Base-by-base conservation (phyloP, 1,140 invertebrate genomes). In the Musca domestica region DNA sequence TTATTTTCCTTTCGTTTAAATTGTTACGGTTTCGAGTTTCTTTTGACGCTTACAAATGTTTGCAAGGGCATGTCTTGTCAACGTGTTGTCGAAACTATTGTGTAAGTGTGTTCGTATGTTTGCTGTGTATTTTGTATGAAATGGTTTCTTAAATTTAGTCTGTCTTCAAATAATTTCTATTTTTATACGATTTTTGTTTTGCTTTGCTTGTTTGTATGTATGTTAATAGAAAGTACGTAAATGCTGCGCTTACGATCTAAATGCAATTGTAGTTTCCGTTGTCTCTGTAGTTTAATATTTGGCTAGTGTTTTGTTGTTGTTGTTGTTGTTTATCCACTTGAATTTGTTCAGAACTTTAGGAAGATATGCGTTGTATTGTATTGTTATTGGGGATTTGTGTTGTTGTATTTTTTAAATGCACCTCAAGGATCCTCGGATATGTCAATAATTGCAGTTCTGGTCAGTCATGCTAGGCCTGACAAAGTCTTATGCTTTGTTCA, bases 401-500 rank as follows among this genome's bases (percentile, higher is more conserved):
- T 5, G 3, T 9, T 51, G 48, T 19, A 2, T 19, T 19, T n/a
- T n/a, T 19, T 51, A 51, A 51, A 17, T 9, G 20, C 17, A 51
- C 6, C 6, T 17, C 6, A 22, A 51, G 20, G 20, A 51, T 19
- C 48, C 17, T 19, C 9, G 17, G 48, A 19, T 19, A 51, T 19
- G 17, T 51, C 17, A 61, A 41, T 61, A 4, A 61, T 61, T 61
- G 56, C 27, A 34, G 27, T 9, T 34, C 7, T 10, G 14, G 22
- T 10, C 10, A 15, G 5, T 56, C 14, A 9, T 61, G 30, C 17
- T 15, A 34, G 14, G 58, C 12, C 5, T 20, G n/a, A 2, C 5
- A 47, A 20, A 20, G 10, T 1, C 27, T 63, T 68, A 68, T 22
- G 61, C 67, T 25, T 68, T 68, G 54, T 63, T 41, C 22, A 64